Base-by-base conservation (phyloP, 2,888 invertebrate species). In the Mimachlamys varia region DNA sequence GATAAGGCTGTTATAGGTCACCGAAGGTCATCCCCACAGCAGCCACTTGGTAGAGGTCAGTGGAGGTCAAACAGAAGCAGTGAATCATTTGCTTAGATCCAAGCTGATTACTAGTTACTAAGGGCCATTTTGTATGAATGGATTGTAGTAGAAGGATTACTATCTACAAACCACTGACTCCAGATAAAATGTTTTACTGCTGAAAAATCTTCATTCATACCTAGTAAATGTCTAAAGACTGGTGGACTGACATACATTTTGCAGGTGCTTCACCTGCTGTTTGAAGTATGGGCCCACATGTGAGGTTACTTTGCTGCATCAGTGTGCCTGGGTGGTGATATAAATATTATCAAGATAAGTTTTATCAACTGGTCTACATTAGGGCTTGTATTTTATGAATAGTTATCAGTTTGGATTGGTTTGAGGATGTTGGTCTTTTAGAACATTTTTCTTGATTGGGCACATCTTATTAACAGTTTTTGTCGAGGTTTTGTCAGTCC, bases 221-320 rank as follows among this genome's bases (percentile, higher is more conserved):
- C 76, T 33, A 76, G 33, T 76, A 33, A 27, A 76, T 76, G 76
- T 76, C 76, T 76, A 4, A 33, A 27, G 33, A 76, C 76, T 76
- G 33, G 76, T 76, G 33, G 76, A 76, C 76, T 76, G 76, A 76
- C 76, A 27, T 76, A 76, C 76, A 76, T 76, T 76, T 76, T 76
- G 33, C 76, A 76, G 76, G 76, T 76, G 76, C 76, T 76, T 76
- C 33, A 33, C 76, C 76, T 76, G 76, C 76, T 76, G 76, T 76
- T 76, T 76, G 76, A 76, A 33, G 76, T 76, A 33, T 76, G 3
- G 33, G 76, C 33, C 76, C 76, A 76, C 33, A 76, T 76, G 76
- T 76, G 76, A 33, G 27, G 33, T 76, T 76, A 76, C 76, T 76
- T 76, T 76, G 27, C 76, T 33, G 76, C 76, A 76, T 76, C 76